phyloP scores from a whole-genome alignment of 2,888 invertebrate species.

The Tetheella fluctuosa region DNA sequence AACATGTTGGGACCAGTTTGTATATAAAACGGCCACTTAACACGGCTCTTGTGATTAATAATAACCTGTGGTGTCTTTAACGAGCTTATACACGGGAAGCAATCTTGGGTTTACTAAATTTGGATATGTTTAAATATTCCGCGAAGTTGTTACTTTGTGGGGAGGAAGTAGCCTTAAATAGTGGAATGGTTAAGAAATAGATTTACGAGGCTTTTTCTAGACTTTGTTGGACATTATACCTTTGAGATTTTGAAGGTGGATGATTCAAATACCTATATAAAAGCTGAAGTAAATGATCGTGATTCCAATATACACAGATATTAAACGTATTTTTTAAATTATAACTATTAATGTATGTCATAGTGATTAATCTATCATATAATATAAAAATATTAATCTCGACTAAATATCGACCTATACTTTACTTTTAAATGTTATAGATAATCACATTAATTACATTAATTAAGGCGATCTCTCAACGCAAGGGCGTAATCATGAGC shows the following conservation, averaged over 20 bases:
- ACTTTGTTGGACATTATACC: background rate
- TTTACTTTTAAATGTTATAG: background rate
- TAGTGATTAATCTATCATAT: background rate
- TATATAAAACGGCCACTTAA: conserved; percentile 74
- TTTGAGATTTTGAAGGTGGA: background rate
- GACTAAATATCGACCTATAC: background rate
- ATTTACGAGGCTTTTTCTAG: background rate
- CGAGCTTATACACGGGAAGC: conserved; percentile 61
- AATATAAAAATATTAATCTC: background rate
- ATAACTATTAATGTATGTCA: too few relatives aligned
- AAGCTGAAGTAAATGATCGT: too few relatives aligned
- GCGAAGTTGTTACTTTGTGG: background rate
- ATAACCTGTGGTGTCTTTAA: conserved; percentile 58
- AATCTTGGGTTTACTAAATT: conserved; percentile 46
- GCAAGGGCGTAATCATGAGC: conserved; percentile 53
- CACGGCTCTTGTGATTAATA: conserved; percentile 65
- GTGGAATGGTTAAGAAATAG: background rate
- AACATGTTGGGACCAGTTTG: conserved; percentile 57
- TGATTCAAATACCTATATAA: background rate
- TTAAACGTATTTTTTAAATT: too few relatives aligned
- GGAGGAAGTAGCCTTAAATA: background rate
- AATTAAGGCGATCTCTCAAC: conserved; percentile 58
- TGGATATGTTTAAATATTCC: conserved; percentile 13
- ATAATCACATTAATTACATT: conserved; percentile 45
- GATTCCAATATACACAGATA: too few relatives aligned